Percentiles rank a stretch among this genome's conserved stretches.
These are phyloP conservation scores for Geotrypetes seraphini DNA, from an alignment of 2,797 vertebrate species.

Conservation along the genomic window DNA sequence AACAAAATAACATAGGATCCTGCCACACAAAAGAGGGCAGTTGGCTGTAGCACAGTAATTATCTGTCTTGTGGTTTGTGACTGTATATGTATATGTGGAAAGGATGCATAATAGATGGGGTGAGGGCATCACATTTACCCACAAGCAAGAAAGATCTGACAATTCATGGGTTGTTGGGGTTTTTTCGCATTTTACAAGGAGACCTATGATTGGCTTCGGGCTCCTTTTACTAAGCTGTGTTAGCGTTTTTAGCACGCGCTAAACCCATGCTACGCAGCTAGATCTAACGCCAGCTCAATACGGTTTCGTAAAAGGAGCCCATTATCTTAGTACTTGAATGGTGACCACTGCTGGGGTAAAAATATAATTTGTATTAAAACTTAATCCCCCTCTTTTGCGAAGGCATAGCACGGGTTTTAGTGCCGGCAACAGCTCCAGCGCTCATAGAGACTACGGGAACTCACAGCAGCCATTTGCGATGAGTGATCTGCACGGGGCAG, in stretches of 20 bases:
- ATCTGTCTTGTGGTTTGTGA: constrained; percentile 22
- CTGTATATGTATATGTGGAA: constrained; percentile 6
- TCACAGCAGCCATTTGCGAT: too few species aligned
- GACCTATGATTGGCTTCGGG: constrained; percentile 30
- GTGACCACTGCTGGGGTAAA: constrained; percentile 31
- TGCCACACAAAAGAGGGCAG: constrained; percentile 26
- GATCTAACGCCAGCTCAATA: too few species aligned
- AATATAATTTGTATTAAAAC: constrained; percentile 39
- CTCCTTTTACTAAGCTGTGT: too few species aligned
- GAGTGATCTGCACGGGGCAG: too few species aligned
- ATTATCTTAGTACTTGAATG: constrained; percentile 42
- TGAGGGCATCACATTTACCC: constrained; percentile 21
- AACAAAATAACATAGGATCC: constrained; percentile 21
- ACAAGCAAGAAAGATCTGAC: constrained; percentile 26
- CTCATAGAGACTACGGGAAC: too few species aligned
- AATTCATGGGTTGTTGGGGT: constrained; percentile 10
- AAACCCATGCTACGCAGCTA: too few species aligned
- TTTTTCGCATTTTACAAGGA: constrained; percentile 21
- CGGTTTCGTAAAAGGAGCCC: too few species aligned
- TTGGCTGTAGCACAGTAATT: constrained; percentile 31
- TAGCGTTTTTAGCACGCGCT: too few species aligned
- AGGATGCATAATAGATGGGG: constrained; percentile 24
- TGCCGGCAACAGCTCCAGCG: too few species aligned
- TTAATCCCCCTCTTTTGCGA: too few species aligned
- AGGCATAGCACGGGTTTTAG: too few species aligned